Evolutionary conservation across 2,113 vertebrate species (phyloP), one percentile per base, ranked within the genome.

Genomic region (Syngnathoides biaculeatus): DNA sequence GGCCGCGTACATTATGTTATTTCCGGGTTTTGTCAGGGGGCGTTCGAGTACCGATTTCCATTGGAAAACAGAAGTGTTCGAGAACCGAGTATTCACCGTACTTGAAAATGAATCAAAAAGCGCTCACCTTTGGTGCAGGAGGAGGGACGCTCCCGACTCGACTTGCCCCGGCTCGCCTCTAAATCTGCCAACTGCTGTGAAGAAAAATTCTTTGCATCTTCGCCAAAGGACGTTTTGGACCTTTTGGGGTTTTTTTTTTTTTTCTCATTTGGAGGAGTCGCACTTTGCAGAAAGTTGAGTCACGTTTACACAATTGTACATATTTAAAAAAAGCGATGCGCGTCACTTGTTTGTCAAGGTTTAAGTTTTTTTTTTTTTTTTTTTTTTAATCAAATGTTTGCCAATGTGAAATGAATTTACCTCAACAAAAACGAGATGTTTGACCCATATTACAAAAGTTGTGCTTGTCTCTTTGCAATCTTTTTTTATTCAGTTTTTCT

Each of bases 71-170:
- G n/a, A n/a, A n/a, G n/a, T n/a, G n/a, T n/a, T n/a, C n/a, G n/a
- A n/a, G n/a, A n/a, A n/a, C n/a, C n/a, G n/a, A n/a, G n/a, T n/a
- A n/a, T n/a, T n/a, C n/a, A n/a, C n/a, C n/a, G n/a, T n/a, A 10
- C 0, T 19, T 45, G 12, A 15, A 45, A 35, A 35, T 35, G 30
- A 35, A 35, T 35, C 30, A 14, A 45, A 45, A 45, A 45, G 43
- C 15, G 14, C 26, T 17, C 15, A 17, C 14, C 64, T 45, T 76
- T 48, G 58, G 19, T 79, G 60, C 10, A 93, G 92, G 90, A 93
- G 92, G 90, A 78, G 91, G 92, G 67, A 91, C 82, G 63, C 82
- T 89, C 40, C 80, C 89, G 7, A 79, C 81, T 69, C 91, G 80
- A 90, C 65, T 87, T 3, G 67, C 75, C 27, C 47, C 58, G 4